Evolutionary conservation across 1,140 invertebrate species (phyloP), one percentile per base, ranked within the genome.

Genomic region (Drosophila dunni): DNA sequence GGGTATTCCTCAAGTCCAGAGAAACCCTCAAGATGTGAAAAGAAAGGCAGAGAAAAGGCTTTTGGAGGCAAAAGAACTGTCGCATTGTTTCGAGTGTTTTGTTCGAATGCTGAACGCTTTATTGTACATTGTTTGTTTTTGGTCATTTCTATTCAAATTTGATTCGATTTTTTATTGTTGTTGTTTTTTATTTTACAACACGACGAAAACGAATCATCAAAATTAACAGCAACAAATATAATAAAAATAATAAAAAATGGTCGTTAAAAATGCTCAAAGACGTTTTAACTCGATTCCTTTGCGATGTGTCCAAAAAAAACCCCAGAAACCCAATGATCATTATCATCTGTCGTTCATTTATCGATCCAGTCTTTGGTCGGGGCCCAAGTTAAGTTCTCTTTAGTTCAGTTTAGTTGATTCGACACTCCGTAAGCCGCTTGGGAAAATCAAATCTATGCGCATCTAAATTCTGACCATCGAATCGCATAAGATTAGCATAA

Each of bases 121-220:
- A 69, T 80, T 4, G 69, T 83, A 51, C 69, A 68, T 63, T 75
- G 65, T 68, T 78, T 79, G 65, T 84, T 74, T 75, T 64, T 73
- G 81, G 66, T 86, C 70, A 69, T 79, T 79, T 77, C 72, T 71
- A 86, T 86, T 88, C 79, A 79, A 88, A 88, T 88, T 70, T 65
- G 54, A 61, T 70, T 83, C 51, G 77, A 70, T 62, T 88, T 88
- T 82, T 86, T 88, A 88, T 80, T 67, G 76, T 79, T 79, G 64
- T 82, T 70, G 17, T 20, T 42, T 75, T 61, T 48, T 65, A 29
- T 75, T 79, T 42, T 13, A 34, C 63, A 58, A 24, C 58, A 42
- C 40, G n/a, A 42, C 40, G 4, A 42, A 29, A 13, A 38, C 36
- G 10, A 10, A 58, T 33, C 67, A 79, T 79, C 48, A 64, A 82